These are phyloP conservation scores for Montipora foliosa DNA, from an alignment of 64 coral and sea anemone species.

Conservation along the genomic window DNA sequence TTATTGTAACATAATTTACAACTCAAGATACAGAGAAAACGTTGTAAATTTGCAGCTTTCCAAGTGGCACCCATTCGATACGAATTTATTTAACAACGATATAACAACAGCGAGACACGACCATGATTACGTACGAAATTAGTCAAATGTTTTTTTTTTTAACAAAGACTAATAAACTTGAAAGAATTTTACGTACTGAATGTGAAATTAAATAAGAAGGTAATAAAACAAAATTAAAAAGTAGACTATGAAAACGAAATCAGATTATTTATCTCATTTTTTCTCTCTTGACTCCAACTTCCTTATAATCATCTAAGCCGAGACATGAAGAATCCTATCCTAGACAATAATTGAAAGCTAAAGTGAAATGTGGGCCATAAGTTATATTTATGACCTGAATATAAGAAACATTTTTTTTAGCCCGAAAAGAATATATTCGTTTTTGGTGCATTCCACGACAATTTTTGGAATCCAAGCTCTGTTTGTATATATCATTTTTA, in stretches of 20 bases:
- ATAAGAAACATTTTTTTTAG: neutral
- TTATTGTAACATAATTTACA: slow-evolving; percentile 10
- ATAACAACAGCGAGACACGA: neutral
- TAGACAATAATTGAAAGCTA: neutral
- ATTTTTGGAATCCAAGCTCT: neutral
- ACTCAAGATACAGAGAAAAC: neutral
- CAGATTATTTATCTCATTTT: neutral
- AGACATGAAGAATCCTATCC: neutral
- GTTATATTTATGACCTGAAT: neutral
- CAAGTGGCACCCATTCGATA: neutral
- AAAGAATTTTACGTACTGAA: neutral
- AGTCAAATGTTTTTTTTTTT: neutral
- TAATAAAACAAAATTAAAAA: neutral
- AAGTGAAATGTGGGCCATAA: neutral
- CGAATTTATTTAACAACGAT: neutral
- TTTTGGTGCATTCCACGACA: neutral
- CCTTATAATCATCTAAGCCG: too few species aligned
- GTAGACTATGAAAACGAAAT: neutral
- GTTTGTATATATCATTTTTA: neutral
- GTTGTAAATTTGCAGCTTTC: neutral
- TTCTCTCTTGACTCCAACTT: neutral
- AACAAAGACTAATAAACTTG: neutral
- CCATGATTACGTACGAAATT: neutral
- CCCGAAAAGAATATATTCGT: neutral
- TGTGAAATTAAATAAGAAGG: neutral